Evolutionary conservation across 2,113 vertebrate species (phyloP).

Genomic region (Struthidea cinerea): DNA sequence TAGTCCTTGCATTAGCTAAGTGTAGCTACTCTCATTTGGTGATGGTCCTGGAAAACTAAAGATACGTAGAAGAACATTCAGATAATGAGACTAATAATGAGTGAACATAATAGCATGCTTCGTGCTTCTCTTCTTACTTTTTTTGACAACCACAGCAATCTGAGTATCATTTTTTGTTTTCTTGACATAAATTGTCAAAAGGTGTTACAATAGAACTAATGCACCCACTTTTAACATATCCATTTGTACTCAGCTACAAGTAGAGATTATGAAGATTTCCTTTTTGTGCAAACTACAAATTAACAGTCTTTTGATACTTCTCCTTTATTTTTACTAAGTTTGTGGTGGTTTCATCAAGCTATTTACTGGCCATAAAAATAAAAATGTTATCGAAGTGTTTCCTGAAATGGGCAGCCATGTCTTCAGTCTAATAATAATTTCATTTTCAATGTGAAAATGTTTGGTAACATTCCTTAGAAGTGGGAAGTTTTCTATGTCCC

Average conservation of each 20-base stretch:
- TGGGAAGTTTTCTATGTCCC: background rate
- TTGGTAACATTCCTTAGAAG: background rate
- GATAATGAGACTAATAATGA: background rate
- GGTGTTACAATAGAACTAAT: background rate
- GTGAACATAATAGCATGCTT: background rate
- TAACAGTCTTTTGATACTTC: background rate
- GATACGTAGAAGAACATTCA: background rate
- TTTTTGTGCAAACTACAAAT: background rate
- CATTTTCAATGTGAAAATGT: background rate
- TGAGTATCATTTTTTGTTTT: background rate
- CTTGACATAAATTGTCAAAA: background rate
- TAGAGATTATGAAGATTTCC: background rate
- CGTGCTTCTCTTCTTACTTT: background rate
- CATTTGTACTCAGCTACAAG: background rate
- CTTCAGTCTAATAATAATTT: background rate
- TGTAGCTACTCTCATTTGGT: background rate
- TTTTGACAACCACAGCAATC: background rate
- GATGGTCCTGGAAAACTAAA: background rate
- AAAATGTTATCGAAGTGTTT: background rate
- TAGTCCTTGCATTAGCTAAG: background rate
- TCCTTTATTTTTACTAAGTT: background rate
- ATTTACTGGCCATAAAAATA: background rate
- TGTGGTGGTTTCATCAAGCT: background rate
- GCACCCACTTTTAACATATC: background rate
- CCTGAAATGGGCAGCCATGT: background rate